Percentiles rank a stretch among this genome's conserved stretches.
Conservation (phyloP, 2,797 vertebrate species). For the Phylloscopus collybita region DNA sequence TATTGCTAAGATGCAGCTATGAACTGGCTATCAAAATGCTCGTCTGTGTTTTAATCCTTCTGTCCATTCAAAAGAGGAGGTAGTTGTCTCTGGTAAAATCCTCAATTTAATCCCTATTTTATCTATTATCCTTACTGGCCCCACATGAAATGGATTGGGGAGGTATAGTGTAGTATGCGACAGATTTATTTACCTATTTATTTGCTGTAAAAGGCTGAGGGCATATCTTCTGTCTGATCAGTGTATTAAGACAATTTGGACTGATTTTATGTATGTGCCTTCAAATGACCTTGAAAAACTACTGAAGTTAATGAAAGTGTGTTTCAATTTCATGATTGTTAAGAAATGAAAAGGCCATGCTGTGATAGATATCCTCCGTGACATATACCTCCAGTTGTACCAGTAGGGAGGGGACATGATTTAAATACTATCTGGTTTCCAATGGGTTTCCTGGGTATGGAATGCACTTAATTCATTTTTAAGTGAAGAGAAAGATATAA, state of each 20-base stretch:
- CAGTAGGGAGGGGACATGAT: neutral
- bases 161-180: neutral
- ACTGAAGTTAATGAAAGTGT: slow-evolving; percentile 26
- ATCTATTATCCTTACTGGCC: neutral
- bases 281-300: slow-evolving; percentile 45
- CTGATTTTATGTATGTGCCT: slow-evolving; percentile 12
- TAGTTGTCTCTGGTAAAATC: neutral
- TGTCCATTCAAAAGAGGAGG: neutral
- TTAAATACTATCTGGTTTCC: slow-evolving; percentile 31
- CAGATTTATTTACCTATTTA: slow-evolving; percentile 32
- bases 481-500: neutral
- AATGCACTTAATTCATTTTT: slow-evolving; percentile 8
- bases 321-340: slow-evolving; percentile 7
- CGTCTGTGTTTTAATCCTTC: slow-evolving; percentile 30
- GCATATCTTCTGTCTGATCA: neutral
- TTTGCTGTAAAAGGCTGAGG: neutral
- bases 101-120: neutral
- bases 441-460: neutral
- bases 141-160: neutral
- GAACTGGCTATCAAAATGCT: slow-evolving; percentile 34
- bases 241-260: slow-evolving; percentile 4
- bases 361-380: slow-evolving; percentile 5
- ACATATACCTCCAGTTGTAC: slow-evolving; percentile 26
- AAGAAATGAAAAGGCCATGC: slow-evolving; percentile 50
- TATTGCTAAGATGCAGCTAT: slow-evolving; percentile 32